Evolutionary conservation across 2,888 invertebrate species (phyloP).

Genomic region (Tetranychus truncatus): DNA sequence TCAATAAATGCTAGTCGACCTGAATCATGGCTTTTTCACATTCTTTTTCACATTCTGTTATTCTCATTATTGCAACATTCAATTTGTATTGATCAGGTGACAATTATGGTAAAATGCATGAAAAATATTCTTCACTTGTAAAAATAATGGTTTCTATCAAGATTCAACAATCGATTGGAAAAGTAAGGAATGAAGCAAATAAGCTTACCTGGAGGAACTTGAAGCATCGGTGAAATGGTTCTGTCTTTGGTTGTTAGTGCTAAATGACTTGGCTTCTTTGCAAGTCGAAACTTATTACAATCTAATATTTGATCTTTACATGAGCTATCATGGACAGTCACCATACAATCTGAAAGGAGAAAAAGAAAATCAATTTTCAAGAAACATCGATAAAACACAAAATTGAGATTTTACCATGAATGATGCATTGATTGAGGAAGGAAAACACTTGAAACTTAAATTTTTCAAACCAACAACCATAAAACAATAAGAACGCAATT

Average conservation of each 20-base stretch:
- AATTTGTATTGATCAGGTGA: no score
- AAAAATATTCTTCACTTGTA: no score
- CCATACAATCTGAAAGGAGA: conserved; percentile 51
- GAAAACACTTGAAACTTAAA: not conserved
- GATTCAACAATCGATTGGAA: not conserved
- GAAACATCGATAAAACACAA: not conserved
- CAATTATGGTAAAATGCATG: no score
- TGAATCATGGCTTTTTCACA: no score
- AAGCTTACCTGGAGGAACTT: conserved; percentile 8
- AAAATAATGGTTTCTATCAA: not conserved
- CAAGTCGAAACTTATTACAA: conserved; percentile 46
- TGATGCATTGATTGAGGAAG: not conserved
- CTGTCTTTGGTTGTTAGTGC: conserved; percentile 5
- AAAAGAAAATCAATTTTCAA: not conserved
- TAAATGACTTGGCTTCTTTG: conserved; percentile 14
- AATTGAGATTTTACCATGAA: not conserved
- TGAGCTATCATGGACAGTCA: conserved; percentile 64
- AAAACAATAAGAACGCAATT: no score
- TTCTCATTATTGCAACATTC: no score
- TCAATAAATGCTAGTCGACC: no score
- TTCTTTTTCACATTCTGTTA: no score
- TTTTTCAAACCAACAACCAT: no score
- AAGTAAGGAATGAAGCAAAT: not conserved
- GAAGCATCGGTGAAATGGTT: conserved; percentile 8
- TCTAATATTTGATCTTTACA: conserved; percentile 73